Evolutionary conservation across 1,140 invertebrate species (phyloP), one percentile per base, ranked within the genome.

Genomic region (Ruditapes philippinarum): DNA sequence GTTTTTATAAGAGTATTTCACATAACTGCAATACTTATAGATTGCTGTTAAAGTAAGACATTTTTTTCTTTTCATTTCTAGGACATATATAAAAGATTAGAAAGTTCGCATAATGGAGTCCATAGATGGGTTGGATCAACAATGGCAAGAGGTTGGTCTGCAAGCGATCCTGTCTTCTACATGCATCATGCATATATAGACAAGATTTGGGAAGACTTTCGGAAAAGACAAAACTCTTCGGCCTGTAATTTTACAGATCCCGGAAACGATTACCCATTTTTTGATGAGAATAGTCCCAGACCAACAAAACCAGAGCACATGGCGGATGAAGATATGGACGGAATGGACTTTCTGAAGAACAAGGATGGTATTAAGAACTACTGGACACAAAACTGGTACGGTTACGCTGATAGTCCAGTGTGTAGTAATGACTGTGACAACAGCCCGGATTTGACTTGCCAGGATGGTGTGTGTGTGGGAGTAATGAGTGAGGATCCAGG

Each of bases 111-210:
- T 82, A 91, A 90, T 22, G 74, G 45, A 12, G 76, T 91, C 28
- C 94, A 94, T 80, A 81, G 83, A 33, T 93, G 89, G 70, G 60
- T 93, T n/a, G 94, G 94, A 9, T 92, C 93, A 0, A 65, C 88
- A 38, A 93, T 94, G 92, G 54, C 49, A 54, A 36, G 93, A 22
- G 62, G 85, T 17, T 94, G 92, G 0, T 90, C 94, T 12, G 85
- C 95, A 65, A 95, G 93, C 78, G 96, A 96, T 89, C 93, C 93
- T 1, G 91, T 95, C 25, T 95, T 95, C 91, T 96, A 94, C 90
- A 87, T 96, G 90, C 95, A 96, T 89, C 96, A 96, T 88, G 76
- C 90, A 38, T 95, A 94, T 89, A 91, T 96, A 31, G 95, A 95
- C 88, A 91, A 92, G 57, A 51, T 92, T 12, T 93, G 92, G 93